Conservation (phyloP, 1,140 invertebrate genomes). For the Macrostomum lignano region DNA sequence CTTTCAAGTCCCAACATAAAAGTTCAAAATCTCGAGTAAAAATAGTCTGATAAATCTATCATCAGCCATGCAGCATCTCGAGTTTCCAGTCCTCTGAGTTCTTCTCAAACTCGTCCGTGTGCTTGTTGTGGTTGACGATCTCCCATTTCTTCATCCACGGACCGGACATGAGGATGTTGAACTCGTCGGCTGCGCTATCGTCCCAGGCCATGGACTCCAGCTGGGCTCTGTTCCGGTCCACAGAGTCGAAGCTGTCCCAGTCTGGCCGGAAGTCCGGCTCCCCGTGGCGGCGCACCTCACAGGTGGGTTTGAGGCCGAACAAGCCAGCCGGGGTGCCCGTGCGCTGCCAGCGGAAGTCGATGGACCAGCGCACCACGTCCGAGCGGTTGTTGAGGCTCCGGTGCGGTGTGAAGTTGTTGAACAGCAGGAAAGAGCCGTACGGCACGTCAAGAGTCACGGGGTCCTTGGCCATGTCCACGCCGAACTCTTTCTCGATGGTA, state of each 20-base stretch:
- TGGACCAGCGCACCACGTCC: constrained; percentile 16
- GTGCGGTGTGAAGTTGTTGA: constrained; percentile 17
- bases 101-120: too few species aligned
- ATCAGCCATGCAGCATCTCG: too few species aligned
- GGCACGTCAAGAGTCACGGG: constrained; percentile 13
- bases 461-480: constrained; percentile 14
- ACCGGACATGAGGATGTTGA: constrained; percentile 18
- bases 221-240: constrained; percentile 15
- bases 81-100: too few species aligned
- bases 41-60: too few species aligned
- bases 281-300: constrained; percentile 13
- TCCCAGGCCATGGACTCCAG: too few species aligned
- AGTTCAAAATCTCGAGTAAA: too few species aligned
- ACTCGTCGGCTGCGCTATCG: constrained; percentile 12
- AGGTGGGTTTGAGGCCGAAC: constrained; percentile 15
- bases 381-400: constrained; percentile 17
- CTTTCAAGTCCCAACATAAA: too few species aligned
- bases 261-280: constrained; percentile 14
- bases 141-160: constrained; percentile 22
- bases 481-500: too few species aligned
- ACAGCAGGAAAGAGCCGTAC: constrained; percentile 17
- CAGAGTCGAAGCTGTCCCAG: constrained; percentile 15
- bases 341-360: constrained; percentile 19
- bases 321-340: constrained; percentile 13
- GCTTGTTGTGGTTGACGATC: constrained; percentile 16